These are phyloP conservation scores for Myotis vivesi DNA, from an alignment of 2,797 vertebrate species.

Conservation along the genomic window DNA sequence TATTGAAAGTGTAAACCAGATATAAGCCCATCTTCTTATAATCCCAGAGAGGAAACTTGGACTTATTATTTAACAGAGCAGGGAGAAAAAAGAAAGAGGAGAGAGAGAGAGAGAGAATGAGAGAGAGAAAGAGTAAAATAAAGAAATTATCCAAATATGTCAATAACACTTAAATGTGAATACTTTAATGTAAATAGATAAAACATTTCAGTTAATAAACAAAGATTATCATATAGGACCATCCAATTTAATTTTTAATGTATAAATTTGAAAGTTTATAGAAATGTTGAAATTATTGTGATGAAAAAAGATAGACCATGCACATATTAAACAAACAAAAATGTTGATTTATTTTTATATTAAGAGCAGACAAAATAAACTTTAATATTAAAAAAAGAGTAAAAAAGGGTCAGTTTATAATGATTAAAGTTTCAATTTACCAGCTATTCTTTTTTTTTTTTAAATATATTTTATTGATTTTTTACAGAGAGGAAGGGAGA, in stretches of 20 bases:
- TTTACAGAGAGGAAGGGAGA: no score
- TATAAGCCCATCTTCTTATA: neutral
- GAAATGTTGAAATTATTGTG: constrained; percentile 20
- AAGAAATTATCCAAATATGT: neutral
- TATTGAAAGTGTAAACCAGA: neutral
- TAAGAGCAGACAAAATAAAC: constrained; percentile 5
- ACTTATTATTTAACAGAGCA: neutral
- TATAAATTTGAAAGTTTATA: neutral
- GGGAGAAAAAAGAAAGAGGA: neutral
- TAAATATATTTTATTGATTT: no score
- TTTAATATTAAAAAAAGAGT: neutral
- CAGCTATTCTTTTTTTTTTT: no score
- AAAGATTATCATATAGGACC: neutral
- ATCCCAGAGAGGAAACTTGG: neutral
- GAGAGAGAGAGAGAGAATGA: neutral
- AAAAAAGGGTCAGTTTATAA: neutral
- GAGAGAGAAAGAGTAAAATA: neutral
- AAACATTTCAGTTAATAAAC: neutral
- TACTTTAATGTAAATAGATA: neutral
- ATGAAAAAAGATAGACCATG: neutral
- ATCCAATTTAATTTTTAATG: neutral
- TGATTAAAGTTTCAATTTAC: neutral
- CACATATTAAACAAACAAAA: neutral
- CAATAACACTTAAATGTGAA: neutral
- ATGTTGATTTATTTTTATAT: neutral